Base-by-base conservation (phyloP, 2,888 invertebrate genomes). In the Drosophila demipolita region DNA sequence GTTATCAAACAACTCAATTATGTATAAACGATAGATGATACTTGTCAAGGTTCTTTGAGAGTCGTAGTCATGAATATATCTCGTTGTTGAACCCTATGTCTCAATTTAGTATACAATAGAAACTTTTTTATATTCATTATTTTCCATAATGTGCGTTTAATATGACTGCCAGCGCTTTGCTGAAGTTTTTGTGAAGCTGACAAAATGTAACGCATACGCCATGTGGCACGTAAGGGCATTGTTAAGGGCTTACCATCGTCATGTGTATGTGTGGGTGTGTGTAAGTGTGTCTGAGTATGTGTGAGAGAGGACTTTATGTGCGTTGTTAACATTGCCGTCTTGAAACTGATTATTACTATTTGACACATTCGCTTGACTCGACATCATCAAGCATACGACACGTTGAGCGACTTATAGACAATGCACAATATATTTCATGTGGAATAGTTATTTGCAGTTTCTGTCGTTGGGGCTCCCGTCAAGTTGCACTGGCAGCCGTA, bases 321-420 rank as follows among this genome's bases (percentile, higher is more conserved):
- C 73, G 68, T 75, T 88, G 84, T 87, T 70, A 81, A 75, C 71
- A 67, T 69, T 57, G 66, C 64, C 73, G 90, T 83, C 85, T 84
- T 78, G 82, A 61, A 74, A 81, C 84, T 82, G 90, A 85, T 90
- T 89, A 90, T 89, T 90, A 85, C 86, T 75, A 80, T 77, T 85
- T 84, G 89, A 76, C 89, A 84, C 89, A 83, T 78, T 71, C 82
- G 75, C 72, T 74, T 64, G 87, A 58, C 66, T 75, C 70, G 23
- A 45, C 45, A 66, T 66, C 59, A 67, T 81, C 69, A 79, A 87
- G 90, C 52, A 89, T 89, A 89, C 90, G 85, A 76, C 88, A 71
- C 75, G 75, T 74, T 40, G 75, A 40, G 36, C 75, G 68, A 67
- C 82, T 68, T 71, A 72, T 63, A 67, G 66, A 68, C 72, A 66